These are phyloP conservation scores for Cephalopachus bancanus DNA, from an alignment of 2,797 vertebrate species.

Conservation along the genomic window DNA sequence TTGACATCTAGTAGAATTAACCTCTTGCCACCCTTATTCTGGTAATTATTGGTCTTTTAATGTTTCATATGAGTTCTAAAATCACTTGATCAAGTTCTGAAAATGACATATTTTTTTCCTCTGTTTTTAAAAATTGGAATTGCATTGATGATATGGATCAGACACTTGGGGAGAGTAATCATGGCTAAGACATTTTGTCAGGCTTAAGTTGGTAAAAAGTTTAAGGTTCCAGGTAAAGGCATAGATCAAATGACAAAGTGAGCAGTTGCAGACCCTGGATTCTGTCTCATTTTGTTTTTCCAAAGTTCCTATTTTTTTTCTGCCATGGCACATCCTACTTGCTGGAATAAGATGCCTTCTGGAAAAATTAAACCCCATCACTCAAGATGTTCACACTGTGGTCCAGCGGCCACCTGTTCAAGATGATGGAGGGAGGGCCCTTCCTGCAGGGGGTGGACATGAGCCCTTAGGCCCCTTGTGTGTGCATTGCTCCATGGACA, in stretches of 20 bases:
- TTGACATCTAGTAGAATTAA: neutral
- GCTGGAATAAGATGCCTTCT: neutral
- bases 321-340: rapidly evolving
- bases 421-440: neutral
- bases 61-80: neutral
- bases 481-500: neutral
- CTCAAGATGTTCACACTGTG: rapidly evolving
- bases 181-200: neutral
- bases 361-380: neutral
- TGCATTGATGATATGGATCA: neutral
- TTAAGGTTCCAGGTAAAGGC: neutral
- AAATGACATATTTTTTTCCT: neutral
- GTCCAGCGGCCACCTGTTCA: neutral
- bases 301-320: neutral
- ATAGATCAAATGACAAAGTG: neutral
- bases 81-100: constrained; percentile 40
- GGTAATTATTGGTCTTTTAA: neutral
- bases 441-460: neutral
- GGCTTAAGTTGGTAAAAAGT: neutral
- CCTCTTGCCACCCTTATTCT: neutral
- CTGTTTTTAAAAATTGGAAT: neutral
- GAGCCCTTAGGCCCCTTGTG: neutral
- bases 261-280: neutral
- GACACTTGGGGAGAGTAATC: neutral
- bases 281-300: neutral